A percentile compares a stretch with the other conserved stretches of the same genome.
These are phyloP conservation scores for Paramormyrops kingsleyae DNA, from an alignment of 2,113 vertebrate genomes.

Conservation along the genomic window DNA sequence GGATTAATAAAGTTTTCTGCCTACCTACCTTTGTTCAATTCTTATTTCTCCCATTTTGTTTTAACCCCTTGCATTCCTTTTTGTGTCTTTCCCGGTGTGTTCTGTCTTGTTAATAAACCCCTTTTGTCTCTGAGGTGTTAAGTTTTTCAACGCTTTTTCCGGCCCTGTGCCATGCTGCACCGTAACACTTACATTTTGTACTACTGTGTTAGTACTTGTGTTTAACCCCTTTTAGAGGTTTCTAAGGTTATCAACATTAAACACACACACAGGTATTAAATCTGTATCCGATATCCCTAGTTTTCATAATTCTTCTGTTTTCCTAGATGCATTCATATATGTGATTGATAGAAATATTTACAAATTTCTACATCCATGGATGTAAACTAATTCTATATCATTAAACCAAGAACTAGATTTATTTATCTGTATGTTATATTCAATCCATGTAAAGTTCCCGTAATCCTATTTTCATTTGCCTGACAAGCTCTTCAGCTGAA, in stretches of 20 bases:
- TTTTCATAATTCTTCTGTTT: neutral
- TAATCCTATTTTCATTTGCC: neutral
- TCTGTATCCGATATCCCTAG: neutral
- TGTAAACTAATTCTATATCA: no score
- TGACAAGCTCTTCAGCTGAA: neutral
- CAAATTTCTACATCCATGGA: neutral
- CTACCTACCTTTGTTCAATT: no score
- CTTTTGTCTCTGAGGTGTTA: no score
- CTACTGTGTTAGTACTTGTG: neutral
- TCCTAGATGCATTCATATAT: no score
- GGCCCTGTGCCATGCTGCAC: no score
- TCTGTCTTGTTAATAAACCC: no score
- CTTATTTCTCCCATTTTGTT: no score
- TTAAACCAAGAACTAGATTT: no score
- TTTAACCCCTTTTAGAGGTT: neutral
- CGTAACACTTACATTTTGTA: neutral
- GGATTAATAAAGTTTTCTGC: no score
- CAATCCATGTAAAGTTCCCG: neutral
- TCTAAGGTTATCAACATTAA: neutral
- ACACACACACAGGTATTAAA: neutral
- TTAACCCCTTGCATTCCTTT: no score
- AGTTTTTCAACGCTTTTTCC: no score
- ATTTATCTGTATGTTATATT: neutral
- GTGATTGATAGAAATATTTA: neutral
- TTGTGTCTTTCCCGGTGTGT: no score